These are phyloP conservation scores for Chrysocyon brachyurus DNA, from an alignment of 2,797 vertebrate species.

Conservation along the genomic window DNA sequence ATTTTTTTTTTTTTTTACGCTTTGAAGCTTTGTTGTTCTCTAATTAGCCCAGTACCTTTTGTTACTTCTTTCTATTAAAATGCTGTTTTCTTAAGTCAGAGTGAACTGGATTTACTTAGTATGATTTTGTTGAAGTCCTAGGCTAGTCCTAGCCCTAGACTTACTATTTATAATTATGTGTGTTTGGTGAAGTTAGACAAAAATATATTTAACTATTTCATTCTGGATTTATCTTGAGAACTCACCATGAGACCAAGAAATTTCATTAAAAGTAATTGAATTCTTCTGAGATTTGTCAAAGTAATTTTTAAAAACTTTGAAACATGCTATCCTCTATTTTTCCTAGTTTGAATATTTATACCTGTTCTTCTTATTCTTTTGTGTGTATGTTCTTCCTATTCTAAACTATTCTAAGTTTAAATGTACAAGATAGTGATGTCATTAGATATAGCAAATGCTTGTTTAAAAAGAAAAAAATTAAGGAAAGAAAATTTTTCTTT, in stretches of 20 bases:
- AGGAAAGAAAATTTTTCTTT: neutral
- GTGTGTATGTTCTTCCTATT: neutral
- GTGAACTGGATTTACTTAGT: constrained; percentile 34
- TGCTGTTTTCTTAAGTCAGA: neutral
- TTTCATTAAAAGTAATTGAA: constrained; percentile 33
- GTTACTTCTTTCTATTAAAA: constrained; percentile 1
- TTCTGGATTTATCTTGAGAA: constrained; percentile 5
- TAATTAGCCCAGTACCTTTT: neutral
- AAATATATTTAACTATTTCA: constrained; percentile 29
- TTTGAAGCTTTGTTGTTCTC: constrained; percentile 36
- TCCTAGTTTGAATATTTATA: neutral
- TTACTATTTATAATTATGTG: constrained; percentile 22
- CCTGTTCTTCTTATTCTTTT: neutral
- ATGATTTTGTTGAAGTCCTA: constrained; percentile 53
- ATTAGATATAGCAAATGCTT: neutral
- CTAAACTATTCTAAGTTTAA: neutral
- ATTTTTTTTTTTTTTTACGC: neutral
- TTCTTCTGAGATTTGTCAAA: constrained; percentile 19
- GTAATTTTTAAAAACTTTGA: constrained; percentile 27
- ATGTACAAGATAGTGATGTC: neutral
- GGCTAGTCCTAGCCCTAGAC: neutral
- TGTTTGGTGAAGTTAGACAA: constrained; percentile 24
- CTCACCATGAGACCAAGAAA: neutral
- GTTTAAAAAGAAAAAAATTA: neutral
- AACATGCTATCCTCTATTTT: neutral